Conservation (phyloP, 2,888 invertebrate genomes). For the Papilio protenor region DNA sequence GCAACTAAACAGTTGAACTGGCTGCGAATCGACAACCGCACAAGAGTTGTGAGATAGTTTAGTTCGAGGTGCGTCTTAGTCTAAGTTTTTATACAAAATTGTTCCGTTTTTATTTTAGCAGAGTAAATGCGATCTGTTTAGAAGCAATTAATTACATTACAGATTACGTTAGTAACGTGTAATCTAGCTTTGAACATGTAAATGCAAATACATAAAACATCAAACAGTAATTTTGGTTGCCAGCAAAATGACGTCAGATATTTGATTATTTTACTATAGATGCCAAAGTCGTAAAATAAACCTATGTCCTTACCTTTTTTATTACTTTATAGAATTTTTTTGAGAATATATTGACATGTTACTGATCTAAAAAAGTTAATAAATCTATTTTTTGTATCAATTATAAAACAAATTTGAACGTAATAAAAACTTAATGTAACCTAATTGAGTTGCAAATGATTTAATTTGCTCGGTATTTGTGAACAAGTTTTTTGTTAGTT, state of each 20-base stretch:
- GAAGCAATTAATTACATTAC: background rate
- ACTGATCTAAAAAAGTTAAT: background rate
- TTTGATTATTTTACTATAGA: background rate
- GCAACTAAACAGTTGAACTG: no score
- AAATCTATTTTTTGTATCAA: background rate
- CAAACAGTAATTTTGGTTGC: background rate
- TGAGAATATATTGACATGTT: background rate
- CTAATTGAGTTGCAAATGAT: slow-evolving; percentile 28
- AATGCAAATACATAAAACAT: background rate
- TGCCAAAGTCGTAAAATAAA: slow-evolving; percentile 4
- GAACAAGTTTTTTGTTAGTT: slow-evolving; percentile 15
- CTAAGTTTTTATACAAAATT: no score
- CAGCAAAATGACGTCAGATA: background rate
- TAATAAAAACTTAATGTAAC: slow-evolving; percentile 41
- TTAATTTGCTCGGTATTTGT: slow-evolving; percentile 28
- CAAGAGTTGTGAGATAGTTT: no score
- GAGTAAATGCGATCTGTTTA: background rate
- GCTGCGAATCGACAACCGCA: no score
- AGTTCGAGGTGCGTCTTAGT: no score
- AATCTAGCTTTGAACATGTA: slow-evolving; percentile 25
- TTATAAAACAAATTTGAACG: background rate
- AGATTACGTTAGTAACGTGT: background rate
- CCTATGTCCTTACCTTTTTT: background rate
- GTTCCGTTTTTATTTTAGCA: no score
- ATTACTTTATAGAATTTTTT: background rate